Base-by-base conservation (phyloP, 2,797 vertebrate species). In the Peromyscus eremicus region DNA sequence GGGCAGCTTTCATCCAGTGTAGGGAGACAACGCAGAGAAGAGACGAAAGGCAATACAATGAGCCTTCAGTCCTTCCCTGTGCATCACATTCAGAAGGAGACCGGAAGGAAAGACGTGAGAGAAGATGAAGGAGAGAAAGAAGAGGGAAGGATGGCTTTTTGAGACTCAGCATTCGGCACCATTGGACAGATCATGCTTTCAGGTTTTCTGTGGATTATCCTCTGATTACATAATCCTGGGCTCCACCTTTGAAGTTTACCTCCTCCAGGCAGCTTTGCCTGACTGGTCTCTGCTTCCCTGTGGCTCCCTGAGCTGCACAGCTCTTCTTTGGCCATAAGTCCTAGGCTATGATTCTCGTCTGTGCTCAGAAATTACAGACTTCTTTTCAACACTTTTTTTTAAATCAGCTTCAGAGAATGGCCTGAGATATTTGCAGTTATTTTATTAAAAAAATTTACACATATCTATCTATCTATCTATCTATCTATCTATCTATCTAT, bases 371-470 rank as follows among this genome's bases (percentile, higher is more conserved):
- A 90, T 43, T 13, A 62, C 7, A 82, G 46, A 70, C 17, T 81
- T 82, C 52, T 85, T 64, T 43, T 32, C 52, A 75, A 14, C 27
- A 66, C 2, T 43, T 76, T 76, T 84, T 85, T 92, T 46, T 81
- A 52, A 52, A 55, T n/a, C 60, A 60, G 40, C 55, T 81, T 93
- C 70, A 83, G 34, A 68, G n/a, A 34, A 73, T 73, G 16, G 40
- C 73, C 21, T 89, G 29, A 62, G 52, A 96, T 79, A 91, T 83
- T 76, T 89, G 60, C 0, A 29, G 75, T 49, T 93, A 68, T 57
- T 90, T 76, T 79, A 34, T 73, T 73, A 4, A 37, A 27, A 71
- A 71, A 5, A 27, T 66, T 11, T 52, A 52, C 52, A 52, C 49
- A 46, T 7, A 46, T 46, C 43, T 49, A 49, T 16, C 14, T 16